Conservation (phyloP, 2,113 vertebrate genomes). For the Gasterosteus nipponicus region DNA sequence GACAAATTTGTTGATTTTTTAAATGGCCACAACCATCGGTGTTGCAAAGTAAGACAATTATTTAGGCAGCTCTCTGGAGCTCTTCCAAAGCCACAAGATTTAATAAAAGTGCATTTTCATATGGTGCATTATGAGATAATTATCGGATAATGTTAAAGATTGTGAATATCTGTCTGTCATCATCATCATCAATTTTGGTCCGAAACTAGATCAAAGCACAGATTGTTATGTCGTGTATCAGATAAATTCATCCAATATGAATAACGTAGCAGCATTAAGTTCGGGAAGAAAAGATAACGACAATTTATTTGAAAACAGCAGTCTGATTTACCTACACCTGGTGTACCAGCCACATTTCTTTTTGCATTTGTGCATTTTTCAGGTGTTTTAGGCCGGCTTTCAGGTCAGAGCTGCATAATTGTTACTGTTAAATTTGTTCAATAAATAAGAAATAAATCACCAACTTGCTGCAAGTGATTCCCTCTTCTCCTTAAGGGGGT, state of each 20-base stretch:
- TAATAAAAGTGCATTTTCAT: slow-evolving; percentile 30
- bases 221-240: background rate
- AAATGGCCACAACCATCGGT: background rate
- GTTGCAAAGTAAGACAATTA: slow-evolving; percentile 53
- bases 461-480: background rate
- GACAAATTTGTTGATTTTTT: background rate
- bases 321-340: background rate
- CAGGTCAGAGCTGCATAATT: background rate
- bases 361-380: background rate
- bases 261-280: background rate
- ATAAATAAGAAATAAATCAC: slow-evolving; percentile 12
- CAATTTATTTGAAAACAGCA: background rate
- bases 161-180: slow-evolving; percentile 31
- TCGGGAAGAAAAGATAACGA: background rate
- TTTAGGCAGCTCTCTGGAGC: slow-evolving; percentile 48
- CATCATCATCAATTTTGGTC: slow-evolving; percentile 13
- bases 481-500: slow-evolving; percentile 13
- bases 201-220: background rate
- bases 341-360: background rate
- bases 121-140: slow-evolving; percentile 44
- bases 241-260: background rate
- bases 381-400: background rate
- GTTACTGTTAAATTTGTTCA: slow-evolving; percentile 8
- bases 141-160: slow-evolving; percentile 34
- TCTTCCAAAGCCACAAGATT: slow-evolving; percentile 19